A percentile compares a stretch with the other conserved stretches of the same genome.
These are phyloP conservation scores for Nesogale talazaci DNA, from an alignment of 2,113 vertebrate species.

Conservation along the genomic window DNA sequence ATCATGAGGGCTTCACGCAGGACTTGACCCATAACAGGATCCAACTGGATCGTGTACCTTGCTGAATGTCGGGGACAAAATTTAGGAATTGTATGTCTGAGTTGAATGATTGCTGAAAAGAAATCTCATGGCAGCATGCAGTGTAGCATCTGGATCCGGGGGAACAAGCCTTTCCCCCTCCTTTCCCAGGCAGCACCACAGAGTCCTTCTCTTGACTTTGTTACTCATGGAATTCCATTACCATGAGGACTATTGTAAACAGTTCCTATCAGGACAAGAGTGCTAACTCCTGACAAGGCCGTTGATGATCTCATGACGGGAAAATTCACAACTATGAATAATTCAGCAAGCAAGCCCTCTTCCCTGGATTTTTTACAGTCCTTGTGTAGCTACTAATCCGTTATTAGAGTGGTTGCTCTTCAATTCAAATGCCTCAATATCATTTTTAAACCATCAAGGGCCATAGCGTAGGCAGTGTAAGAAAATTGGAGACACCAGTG, in stretches of 20 bases:
- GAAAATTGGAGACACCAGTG: constrained; percentile 8
- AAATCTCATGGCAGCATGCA: constrained; percentile 40
- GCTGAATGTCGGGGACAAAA: not conserved
- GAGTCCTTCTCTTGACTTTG: not conserved
- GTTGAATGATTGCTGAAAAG: constrained; percentile 1
- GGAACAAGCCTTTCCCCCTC: not conserved
- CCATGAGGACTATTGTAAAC: constrained; percentile 8
- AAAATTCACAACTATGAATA: constrained; percentile 65
- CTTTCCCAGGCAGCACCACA: not conserved
- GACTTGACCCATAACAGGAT: not conserved
- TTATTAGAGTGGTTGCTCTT: not conserved
- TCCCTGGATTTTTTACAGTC: not conserved
- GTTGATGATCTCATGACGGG: constrained; percentile 53
- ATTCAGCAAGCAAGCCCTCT: constrained; percentile 39
- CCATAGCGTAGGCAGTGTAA: not conserved
- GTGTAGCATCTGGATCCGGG: constrained; percentile 3
- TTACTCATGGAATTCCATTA: constrained; percentile 42
- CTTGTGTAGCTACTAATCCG: constrained; percentile 2
- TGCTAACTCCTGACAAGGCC: constrained; percentile 51
- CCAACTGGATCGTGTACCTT: not conserved
- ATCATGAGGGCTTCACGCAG: not conserved
- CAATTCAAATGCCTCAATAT: constrained; percentile 18
- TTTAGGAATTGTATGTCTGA: constrained; percentile 22
- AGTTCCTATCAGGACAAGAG: constrained; percentile 45
- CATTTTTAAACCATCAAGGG: not conserved